phyloP scores from a whole-genome alignment of 2,888 invertebrate species.

The Epinotia nisella region DNA sequence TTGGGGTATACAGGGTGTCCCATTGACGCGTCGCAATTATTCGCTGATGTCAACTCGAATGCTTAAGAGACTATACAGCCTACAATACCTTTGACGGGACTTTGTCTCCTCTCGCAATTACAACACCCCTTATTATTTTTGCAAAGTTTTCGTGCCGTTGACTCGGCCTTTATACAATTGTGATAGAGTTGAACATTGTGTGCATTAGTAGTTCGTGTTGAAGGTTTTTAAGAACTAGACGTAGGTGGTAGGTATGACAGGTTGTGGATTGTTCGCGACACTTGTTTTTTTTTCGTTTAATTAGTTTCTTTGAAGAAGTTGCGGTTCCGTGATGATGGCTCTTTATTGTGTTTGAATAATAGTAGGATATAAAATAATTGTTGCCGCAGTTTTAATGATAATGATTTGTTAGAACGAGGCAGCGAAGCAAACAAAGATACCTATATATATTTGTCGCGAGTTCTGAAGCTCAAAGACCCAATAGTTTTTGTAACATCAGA shows the following conservation, averaged over 20 bases:
- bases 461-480: too few species aligned
- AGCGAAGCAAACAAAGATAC: too few species aligned
- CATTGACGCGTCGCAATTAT: slow-evolving; percentile 76
- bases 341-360: slow-evolving; percentile 16
- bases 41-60: slow-evolving; percentile 72
- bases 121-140: slow-evolving; percentile 77
- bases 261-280: slow-evolving; percentile 38
- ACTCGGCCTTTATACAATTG: neutral
- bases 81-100: slow-evolving; percentile 80
- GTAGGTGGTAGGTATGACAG: slow-evolving; percentile 38
- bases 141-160: slow-evolving; percentile 53
- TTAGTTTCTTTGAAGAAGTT: slow-evolving; percentile 40
- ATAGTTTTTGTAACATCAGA: too few species aligned
- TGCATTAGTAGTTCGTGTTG: neutral
- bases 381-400: too few species aligned
- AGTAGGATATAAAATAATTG: neutral
- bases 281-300: slow-evolving; percentile 38
- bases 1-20: slow-evolving; percentile 56
- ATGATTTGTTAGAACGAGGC: too few species aligned
- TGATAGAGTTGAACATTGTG: slow-evolving; percentile 44
- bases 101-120: slow-evolving; percentile 82
- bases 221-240: slow-evolving; percentile 38
- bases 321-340: slow-evolving; percentile 28
- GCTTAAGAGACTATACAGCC: slow-evolving; percentile 78
- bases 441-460: too few species aligned